Conservation (phyloP, 2,113 vertebrate species). For the Myiagra hebetior region DNA sequence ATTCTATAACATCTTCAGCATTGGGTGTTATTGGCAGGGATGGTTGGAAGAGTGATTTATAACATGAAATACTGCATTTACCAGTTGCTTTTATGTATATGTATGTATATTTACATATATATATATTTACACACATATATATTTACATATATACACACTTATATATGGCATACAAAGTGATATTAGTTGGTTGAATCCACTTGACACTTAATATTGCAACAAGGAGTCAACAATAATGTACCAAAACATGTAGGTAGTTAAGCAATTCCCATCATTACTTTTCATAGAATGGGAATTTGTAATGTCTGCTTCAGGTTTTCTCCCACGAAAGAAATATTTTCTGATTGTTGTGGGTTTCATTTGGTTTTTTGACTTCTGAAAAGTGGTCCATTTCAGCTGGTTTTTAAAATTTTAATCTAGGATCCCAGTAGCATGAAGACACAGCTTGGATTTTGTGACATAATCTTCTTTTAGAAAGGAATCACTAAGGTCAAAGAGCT, state of each 20-base stretch:
- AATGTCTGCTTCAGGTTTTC: neutral
- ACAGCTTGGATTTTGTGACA: neutral
- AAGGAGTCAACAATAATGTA: conserved; percentile 14
- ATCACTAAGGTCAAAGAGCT: neutral
- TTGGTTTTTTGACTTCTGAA: neutral
- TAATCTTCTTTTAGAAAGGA: neutral
- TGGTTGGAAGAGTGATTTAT: conserved; percentile 14
- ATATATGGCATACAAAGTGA: neutral
- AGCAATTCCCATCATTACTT: neutral
- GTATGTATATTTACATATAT: conserved; percentile 33
- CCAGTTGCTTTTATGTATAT: conserved; percentile 56
- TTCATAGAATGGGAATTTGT: neutral
- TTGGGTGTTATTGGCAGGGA: conserved; percentile 7
- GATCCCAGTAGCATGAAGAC: neutral
- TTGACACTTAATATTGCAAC: conserved; percentile 5
- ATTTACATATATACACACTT: conserved; percentile 27
- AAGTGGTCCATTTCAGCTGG: neutral
- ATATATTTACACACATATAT: neutral
- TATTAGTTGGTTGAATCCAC: neutral
- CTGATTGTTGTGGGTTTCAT: neutral
- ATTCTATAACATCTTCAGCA: neutral
- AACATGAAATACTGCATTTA: conserved; percentile 54
- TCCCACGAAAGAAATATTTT: neutral
- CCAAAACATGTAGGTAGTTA: neutral
- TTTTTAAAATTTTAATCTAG: neutral